phyloP scores from a whole-genome alignment of 2,888 invertebrate species.

The Amblyjoppa fuscipennis region DNA sequence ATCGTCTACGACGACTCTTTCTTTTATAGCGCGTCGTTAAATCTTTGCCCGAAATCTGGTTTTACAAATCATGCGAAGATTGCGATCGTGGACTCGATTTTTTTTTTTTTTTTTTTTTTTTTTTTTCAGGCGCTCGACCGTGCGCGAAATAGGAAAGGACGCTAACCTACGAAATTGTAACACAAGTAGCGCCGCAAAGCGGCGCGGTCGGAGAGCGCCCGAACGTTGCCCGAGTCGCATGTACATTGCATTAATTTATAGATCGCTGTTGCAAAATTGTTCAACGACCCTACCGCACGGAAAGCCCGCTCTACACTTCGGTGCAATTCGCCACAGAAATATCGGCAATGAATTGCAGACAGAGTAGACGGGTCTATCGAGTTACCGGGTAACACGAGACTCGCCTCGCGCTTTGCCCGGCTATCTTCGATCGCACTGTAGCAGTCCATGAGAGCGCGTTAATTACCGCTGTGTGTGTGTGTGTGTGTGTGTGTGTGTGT shows the following conservation, averaged over 20 bases:
- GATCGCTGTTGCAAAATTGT: background rate
- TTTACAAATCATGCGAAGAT: background rate
- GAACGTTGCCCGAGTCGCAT: background rate
- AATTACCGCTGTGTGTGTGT: too few species aligned
- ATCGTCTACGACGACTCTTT: constrained; percentile 22
- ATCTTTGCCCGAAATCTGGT: constrained; percentile 18
- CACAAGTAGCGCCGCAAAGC: background rate
- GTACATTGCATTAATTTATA: background rate
- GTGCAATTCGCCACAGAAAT: background rate
- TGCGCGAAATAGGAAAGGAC: too few species aligned
- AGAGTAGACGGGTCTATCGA: background rate
- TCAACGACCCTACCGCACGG: background rate
- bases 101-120: too few species aligned
- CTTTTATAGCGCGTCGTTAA: constrained; percentile 20
- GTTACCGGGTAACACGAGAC: constrained; percentile 39
- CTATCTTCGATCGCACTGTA: background rate
- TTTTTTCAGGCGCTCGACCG: too few species aligned
- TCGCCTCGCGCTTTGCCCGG: background rate
- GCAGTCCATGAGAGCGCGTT: background rate
- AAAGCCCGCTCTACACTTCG: background rate
- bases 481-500: too few species aligned
- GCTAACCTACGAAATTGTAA: too few species aligned
- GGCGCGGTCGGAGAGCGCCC: background rate
- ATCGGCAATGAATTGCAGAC: background rate
- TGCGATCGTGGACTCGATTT: too few species aligned